Conservation (phyloP, 2,113 vertebrate genomes). For the Baryphthengus martii region DNA sequence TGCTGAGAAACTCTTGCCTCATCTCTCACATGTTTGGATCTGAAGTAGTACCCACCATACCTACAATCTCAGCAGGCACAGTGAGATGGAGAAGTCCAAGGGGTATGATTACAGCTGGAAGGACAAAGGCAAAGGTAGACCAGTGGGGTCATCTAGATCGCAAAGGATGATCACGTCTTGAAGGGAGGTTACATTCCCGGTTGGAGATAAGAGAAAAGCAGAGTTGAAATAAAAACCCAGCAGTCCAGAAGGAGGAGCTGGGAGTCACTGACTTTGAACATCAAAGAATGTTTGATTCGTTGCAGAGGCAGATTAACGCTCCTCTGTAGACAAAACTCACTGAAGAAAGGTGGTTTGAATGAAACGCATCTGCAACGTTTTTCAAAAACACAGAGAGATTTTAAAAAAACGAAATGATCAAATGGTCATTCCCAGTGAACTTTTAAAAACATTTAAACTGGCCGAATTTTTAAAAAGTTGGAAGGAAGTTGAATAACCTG, state of each 20-base stretch:
- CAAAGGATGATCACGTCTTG: not conserved
- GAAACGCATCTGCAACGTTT: not conserved
- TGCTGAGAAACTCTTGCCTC: not conserved
- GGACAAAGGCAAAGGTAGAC: not conserved
- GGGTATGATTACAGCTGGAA: not conserved
- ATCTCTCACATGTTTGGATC: rapidly evolving
- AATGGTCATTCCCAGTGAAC: not conserved
- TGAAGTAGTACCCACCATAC: not conserved
- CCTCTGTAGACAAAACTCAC: not conserved
- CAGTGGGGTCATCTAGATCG: not conserved
- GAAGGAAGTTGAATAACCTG: not conserved
- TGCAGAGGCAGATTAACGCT: not conserved
- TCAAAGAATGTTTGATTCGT: not conserved
- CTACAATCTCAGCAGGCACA: not conserved
- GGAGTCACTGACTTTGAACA: not conserved
- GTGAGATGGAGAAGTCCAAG: too few relatives aligned
- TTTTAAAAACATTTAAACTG: not conserved
- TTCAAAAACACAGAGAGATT: not conserved
- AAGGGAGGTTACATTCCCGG: not conserved
- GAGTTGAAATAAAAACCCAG: rapidly evolving
- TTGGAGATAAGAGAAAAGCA: not conserved
- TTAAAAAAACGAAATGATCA: not conserved
- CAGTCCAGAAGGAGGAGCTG: not conserved
- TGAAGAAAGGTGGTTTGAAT: not conserved
- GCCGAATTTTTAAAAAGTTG: not conserved